A percentile compares a stretch with the other conserved stretches of the same genome.
These are phyloP conservation scores for Lepidonotus clava DNA, from an alignment of 2,888 invertebrate genomes.

Conservation along the genomic window DNA sequence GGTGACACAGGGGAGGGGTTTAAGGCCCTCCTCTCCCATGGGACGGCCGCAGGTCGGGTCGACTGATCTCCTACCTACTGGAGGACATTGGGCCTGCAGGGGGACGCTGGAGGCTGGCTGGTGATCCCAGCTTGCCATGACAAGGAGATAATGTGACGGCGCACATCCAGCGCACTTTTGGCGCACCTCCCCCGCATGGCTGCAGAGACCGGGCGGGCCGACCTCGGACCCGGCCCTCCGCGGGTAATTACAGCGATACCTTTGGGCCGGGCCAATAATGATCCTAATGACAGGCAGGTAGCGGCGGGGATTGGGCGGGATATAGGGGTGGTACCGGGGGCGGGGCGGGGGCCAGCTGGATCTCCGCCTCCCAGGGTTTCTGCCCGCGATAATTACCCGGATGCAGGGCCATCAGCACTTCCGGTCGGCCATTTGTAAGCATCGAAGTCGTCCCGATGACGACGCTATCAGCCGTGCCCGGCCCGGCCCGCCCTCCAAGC, in stretches of 20 bases:
- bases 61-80: neutral
- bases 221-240: neutral
- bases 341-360: neutral
- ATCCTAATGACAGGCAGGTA: neutral
- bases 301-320: neutral
- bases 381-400: slow-evolving; percentile 41
- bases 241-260: neutral
- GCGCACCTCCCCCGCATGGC: neutral
- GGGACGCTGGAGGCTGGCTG: neutral
- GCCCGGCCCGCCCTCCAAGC: neutral
- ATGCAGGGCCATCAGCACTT: slow-evolving; percentile 36
- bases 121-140: slow-evolving; percentile 1
- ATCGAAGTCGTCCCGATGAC: slow-evolving; percentile 20
- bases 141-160: slow-evolving; percentile 11
- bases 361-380: slow-evolving; percentile 22
- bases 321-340: neutral
- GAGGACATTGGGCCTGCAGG: slow-evolving; percentile 15
- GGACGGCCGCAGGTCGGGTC: neutral
- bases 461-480: neutral
- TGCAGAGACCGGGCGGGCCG: neutral
- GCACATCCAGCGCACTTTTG: neutral
- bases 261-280: neutral
- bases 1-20: too few species aligned
- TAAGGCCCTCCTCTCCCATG: too few species aligned
- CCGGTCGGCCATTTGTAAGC: slow-evolving; percentile 42